A percentile compares a stretch with the other conserved stretches of the same genome.
Evolutionary conservation across 2,888 invertebrate species (phyloP).

Genomic region (Dimorphilus gyrociliatus): DNA sequence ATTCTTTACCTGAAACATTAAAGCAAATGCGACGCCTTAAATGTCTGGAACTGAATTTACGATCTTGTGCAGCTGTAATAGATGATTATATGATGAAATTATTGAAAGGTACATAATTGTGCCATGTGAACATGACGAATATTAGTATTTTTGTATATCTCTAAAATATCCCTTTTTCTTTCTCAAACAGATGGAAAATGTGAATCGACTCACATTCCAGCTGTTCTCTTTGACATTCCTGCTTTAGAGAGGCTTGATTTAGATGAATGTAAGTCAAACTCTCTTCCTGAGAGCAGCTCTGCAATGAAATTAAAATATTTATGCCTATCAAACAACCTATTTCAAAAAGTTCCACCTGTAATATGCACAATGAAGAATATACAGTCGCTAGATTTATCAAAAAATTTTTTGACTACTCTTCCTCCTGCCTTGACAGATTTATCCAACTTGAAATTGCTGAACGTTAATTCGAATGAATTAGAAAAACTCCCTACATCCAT

Average conservation of each 20-base stretch:
- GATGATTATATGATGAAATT: background rate
- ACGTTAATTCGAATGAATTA: constrained; percentile 20
- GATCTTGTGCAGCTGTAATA: constrained; percentile 7
- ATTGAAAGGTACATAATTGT: background rate
- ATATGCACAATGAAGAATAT: constrained; percentile 18
- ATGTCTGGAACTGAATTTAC: constrained; percentile 27
- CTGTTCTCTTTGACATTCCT: constrained; percentile 33
- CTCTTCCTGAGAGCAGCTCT: constrained; percentile 24
- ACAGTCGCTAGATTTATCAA: constrained; percentile 22
- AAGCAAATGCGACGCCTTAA: constrained; percentile 29
- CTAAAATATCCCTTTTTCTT: too few species aligned
- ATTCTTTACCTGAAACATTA: constrained; percentile 33
- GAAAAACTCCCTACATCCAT: constrained; percentile 21
- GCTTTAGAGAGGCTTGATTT: constrained; percentile 27
- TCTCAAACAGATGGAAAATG: too few species aligned
- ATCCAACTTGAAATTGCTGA: constrained; percentile 17
- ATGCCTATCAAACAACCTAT: constrained; percentile 26
- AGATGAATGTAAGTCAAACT: constrained; percentile 33
- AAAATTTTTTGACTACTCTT: constrained; percentile 21
- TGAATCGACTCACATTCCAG: constrained; percentile 35
- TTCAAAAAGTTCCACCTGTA: constrained; percentile 13
- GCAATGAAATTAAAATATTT: constrained; percentile 22
- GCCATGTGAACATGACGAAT: background rate
- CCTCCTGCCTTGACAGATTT: constrained; percentile 24
- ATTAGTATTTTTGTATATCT: background rate